Conservation (phyloP, 2,797 vertebrate species). For the Chromis chromis region DNA sequence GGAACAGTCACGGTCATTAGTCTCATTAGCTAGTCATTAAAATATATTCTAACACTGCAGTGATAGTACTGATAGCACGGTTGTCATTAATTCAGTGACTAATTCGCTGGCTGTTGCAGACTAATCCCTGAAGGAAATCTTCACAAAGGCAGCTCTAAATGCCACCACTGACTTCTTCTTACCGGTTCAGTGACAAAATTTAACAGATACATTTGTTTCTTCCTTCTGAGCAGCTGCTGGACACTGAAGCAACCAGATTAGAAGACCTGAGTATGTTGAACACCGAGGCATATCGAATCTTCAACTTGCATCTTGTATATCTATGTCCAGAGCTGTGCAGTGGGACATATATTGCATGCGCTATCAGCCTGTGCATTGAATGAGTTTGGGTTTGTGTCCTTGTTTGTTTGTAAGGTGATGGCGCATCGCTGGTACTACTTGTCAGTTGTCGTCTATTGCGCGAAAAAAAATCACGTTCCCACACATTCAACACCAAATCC, state of each 20-base stretch:
- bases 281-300: not conserved
- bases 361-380: too few species aligned
- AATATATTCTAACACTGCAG: slow-evolving; percentile 18
- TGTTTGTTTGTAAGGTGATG: too few species aligned
- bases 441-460: too few species aligned
- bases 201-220: not conserved
- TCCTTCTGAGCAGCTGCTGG: not conserved
- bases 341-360: too few species aligned
- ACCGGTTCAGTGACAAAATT: slow-evolving; percentile 6
- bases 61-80: slow-evolving; percentile 9
- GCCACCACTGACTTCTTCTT: not conserved
- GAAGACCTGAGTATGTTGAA: not conserved
- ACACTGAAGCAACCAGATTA: not conserved
- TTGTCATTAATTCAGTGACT: slow-evolving; percentile 40
- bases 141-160: slow-evolving; percentile 14
- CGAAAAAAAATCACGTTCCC: too few species aligned
- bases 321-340: too few species aligned
- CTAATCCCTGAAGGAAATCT: slow-evolving; percentile 19
- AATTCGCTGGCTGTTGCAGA: slow-evolving; percentile 25
- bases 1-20: slow-evolving; percentile 13
- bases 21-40: slow-evolving; percentile 33
- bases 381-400: too few species aligned
- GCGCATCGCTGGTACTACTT: too few species aligned
- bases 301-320: not conserved
- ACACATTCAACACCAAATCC: too few species aligned